Conservation (phyloP, 2,113 vertebrate species). For the Myxocyprinus asiaticus region DNA sequence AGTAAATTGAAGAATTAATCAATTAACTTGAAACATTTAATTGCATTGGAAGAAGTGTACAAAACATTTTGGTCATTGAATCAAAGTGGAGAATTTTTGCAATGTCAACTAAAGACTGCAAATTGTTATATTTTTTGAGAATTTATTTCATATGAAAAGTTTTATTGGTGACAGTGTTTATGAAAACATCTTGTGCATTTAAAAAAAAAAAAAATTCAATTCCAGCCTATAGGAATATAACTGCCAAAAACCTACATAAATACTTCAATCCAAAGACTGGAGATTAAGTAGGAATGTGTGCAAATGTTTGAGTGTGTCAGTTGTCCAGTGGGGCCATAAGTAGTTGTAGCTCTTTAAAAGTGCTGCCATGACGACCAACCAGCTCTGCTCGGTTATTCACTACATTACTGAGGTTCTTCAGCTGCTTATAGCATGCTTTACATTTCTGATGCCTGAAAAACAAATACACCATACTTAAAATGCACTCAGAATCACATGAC, state of each 20-base stretch:
- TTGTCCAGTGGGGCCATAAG: conserved; percentile 89
- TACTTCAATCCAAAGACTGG: not conserved
- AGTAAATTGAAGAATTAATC: no score
- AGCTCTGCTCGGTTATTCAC: conserved; percentile 85
- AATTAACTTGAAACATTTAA: no score
- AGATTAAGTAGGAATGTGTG: not conserved
- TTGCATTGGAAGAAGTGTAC: no score
- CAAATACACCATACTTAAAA: not conserved
- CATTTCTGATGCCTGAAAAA: conserved; percentile 88
- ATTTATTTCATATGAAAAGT: not conserved
- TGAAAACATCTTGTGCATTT: not conserved
- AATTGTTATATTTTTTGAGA: no score
- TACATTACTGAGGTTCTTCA: conserved; percentile 83
- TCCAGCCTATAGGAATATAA: not conserved
- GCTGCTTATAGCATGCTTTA: conserved; percentile 84
- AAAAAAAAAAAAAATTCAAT: not conserved
- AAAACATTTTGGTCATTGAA: no score
- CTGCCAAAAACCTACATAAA: not conserved
- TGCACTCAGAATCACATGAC: not conserved
- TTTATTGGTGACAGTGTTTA: not conserved
- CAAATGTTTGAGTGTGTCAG: conserved; percentile 3
- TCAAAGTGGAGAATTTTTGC: no score
- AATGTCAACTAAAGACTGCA: no score
- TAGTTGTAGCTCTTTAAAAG: conserved; percentile 91
- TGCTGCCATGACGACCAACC: conserved; percentile 90